Conservation (phyloP, 2,888 invertebrate species). For the Pseudoips prasinana region DNA sequence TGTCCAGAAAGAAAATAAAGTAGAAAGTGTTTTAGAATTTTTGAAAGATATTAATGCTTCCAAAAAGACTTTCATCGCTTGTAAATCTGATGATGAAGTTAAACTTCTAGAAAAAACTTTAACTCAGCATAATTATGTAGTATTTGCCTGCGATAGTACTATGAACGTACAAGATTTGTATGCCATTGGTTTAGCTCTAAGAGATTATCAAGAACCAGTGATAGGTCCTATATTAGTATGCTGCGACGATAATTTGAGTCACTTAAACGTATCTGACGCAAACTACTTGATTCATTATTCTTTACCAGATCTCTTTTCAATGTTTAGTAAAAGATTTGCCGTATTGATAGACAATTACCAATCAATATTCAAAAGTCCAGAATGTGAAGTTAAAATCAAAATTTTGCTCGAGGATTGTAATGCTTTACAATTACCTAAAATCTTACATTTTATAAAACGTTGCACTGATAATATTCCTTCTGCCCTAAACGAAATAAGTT, state of each 20-base stretch:
- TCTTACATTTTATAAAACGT: conserved; percentile 81
- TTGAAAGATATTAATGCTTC: conserved; percentile 64
- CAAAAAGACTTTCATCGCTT: conserved; percentile 84
- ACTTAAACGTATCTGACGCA: conserved; percentile 84
- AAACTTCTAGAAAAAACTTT: conserved; percentile 51
- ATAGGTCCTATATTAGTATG: conserved; percentile 83
- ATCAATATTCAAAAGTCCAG: conserved; percentile 53
- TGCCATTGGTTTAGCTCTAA: conserved; percentile 61
- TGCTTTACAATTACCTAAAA: conserved; percentile 82
- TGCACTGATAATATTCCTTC: conserved; percentile 62
- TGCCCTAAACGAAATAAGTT: conserved; percentile 51
- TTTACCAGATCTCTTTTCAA: conserved; percentile 83
- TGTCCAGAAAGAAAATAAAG: conserved; percentile 64
- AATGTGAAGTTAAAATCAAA: conserved; percentile 59
- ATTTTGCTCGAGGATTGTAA: conserved; percentile 83
- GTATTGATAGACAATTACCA: conserved; percentile 84
- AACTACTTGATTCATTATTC: conserved; percentile 87
- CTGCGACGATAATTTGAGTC: conserved; percentile 84
- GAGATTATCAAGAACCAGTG: conserved; percentile 59
- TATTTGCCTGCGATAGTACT: conserved; percentile 54
- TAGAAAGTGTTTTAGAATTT: conserved; percentile 67
- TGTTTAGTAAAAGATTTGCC: conserved; percentile 86
- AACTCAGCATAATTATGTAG: conserved; percentile 36
- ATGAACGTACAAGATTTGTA: conserved; percentile 66
- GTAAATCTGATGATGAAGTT: conserved; percentile 82